Conservation (phyloP, 2,113 vertebrate genomes). For the Cnemophilus loriae region DNA sequence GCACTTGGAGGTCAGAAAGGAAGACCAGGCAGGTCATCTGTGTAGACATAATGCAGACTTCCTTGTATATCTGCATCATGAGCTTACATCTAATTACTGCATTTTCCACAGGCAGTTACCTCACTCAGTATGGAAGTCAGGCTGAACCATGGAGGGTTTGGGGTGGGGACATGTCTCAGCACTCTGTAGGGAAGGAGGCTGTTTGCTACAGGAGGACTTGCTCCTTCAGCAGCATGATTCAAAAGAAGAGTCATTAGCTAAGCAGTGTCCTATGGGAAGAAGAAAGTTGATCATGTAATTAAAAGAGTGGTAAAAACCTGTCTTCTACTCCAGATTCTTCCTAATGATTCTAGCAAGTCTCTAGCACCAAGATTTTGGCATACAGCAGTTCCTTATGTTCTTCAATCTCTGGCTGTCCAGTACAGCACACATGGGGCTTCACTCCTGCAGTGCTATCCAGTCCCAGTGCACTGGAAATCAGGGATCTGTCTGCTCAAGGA, state of each 20-base stretch:
- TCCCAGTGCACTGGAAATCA: background rate
- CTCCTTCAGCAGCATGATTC: background rate
- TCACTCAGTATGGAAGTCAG: background rate
- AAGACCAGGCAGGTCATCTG: background rate
- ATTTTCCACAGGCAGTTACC: background rate
- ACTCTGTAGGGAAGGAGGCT: background rate
- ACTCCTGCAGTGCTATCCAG: background rate
- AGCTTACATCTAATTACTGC: background rate
- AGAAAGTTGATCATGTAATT: background rate
- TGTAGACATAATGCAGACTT: background rate
- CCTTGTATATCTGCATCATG: background rate
- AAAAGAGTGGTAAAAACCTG: background rate
- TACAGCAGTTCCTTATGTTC: background rate
- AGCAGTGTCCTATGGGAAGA: background rate
- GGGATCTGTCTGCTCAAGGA: background rate
- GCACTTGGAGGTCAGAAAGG: background rate
- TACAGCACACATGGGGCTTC: background rate
- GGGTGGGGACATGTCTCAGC: background rate
- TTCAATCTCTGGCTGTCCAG: background rate
- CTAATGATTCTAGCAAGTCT: background rate
- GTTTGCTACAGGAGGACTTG: background rate
- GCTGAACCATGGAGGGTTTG: accelerated
- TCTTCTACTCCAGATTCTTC: background rate
- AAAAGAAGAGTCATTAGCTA: background rate
- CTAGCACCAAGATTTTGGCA: background rate